These are phyloP conservation scores for Platycheirus rosarum DNA, from an alignment of 2,888 invertebrate species.

Conservation along the genomic window DNA sequence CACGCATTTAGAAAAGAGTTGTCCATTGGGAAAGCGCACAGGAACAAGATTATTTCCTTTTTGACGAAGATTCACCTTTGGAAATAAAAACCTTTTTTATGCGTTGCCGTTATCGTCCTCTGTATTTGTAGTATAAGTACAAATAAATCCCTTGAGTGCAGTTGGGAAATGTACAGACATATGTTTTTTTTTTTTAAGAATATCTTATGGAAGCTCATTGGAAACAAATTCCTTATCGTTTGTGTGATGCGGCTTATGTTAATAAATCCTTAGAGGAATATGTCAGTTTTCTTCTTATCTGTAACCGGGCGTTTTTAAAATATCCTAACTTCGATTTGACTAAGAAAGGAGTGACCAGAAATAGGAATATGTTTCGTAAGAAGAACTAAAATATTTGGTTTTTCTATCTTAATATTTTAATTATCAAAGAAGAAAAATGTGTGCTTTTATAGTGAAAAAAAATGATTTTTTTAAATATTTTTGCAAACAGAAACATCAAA, in stretches of 20 bases:
- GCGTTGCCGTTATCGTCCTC: constrained; percentile 3
- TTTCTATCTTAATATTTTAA: constrained; percentile 13
- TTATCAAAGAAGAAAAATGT: constrained; percentile 1
- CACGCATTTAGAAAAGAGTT: constrained; percentile 15
- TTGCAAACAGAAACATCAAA: too few relatives aligned
- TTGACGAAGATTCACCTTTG: constrained; percentile 35
- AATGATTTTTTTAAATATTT: too few relatives aligned
- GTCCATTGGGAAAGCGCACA: constrained; percentile 30
- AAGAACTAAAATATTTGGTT: constrained; percentile 17
- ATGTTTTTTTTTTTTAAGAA: not conserved
- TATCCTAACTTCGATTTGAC: constrained; percentile 3
- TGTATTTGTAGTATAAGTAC: not conserved
- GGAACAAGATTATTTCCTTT: constrained; percentile 29
- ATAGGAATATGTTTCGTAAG: constrained; percentile 1
- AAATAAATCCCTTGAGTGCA: not conserved
- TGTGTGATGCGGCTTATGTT: not conserved
- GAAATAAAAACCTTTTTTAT: not conserved
- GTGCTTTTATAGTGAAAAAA: too few relatives aligned
- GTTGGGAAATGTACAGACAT: not conserved
- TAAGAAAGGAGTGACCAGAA: not conserved
- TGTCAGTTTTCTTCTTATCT: constrained; percentile 38
- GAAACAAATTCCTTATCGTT: constrained; percentile 24
- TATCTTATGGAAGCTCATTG: constrained; percentile 47
- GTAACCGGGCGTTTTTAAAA: constrained; percentile 37
- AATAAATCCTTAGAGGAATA: constrained; percentile 46